Base-by-base conservation (phyloP, 2,888 invertebrate species). In the Leptura quadrifasciata region DNA sequence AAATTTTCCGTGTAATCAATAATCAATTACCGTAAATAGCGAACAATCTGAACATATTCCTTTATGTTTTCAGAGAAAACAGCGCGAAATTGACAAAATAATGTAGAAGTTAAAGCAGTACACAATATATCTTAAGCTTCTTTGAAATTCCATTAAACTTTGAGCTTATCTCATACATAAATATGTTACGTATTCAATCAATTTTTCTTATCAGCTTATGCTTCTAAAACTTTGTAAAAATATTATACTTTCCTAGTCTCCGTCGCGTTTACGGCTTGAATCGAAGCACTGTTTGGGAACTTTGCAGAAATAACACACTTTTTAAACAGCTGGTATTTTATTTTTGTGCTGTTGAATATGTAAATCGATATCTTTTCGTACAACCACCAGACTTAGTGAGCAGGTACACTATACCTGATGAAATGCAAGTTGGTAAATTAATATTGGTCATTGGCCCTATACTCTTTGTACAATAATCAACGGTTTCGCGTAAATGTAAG, bases 141-240 rank as follows among this genome's bases (percentile, higher is more conserved):
- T 76, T 77, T 76, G 72, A 76, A 80, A 80, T 81, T 82, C 82
- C 80, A 82, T 82, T 82, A 82, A 82, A 82, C 80, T 82, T 76
- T 75, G 69, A 57, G 78, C 76, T 78, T 82, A 81, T 80, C 80
- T 80, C 78, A 79, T 79, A 81, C 82, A 82, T 82, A 82, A 82
- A 81, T 82, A 81, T 79, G 77, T 78, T 82, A 81, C 77, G 77
- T 78, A 79, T 79, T 80, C 82, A 82, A 82, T 80, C 80, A 82
- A 80, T 80, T 75, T 69, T 52, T 61, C 61, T 71, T 80, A 81
- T 81, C 80, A 76, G 70, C 74, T 64, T 72, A 71, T 76, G 72
- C 76, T 76, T 76, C 52, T 65, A 21, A 71, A 61, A 71, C 39
- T 58, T 71, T 61, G 39, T 21, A 21, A 21, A 24, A 65, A 65